phyloP scores from a whole-genome alignment of 2,797 vertebrate species.

The Hyperoplus immaculatus region DNA sequence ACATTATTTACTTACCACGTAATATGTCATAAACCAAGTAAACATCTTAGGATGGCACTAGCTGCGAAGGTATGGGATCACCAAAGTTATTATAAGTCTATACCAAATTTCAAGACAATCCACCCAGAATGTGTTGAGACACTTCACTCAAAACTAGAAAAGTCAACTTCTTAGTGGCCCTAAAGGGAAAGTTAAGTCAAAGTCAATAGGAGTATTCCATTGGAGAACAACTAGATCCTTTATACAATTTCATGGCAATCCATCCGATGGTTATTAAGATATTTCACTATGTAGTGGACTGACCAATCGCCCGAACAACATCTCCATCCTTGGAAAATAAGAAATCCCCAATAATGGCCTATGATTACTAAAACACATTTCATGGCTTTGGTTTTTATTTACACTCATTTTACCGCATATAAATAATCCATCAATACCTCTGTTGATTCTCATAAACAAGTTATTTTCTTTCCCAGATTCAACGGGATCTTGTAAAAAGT shows the following conservation, averaged over 20 bases:
- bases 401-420: slow-evolving; percentile 1
- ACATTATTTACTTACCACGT: not conserved
- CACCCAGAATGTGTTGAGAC: not conserved
- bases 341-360: not conserved
- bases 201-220: too few relatives aligned
- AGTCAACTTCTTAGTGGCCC: not conserved
- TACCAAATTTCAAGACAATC: slow-evolving; percentile 5
- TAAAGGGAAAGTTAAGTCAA: not conserved
- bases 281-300: not conserved
- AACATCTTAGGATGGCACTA: not conserved
- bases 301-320: not conserved
- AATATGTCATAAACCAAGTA: not conserved
- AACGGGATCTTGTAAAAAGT: slow-evolving; percentile 38
- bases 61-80: not conserved
- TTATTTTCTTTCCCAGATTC: slow-evolving; percentile 38
- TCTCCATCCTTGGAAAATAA: not conserved
- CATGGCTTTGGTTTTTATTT: not conserved
- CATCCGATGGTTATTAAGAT: not conserved
- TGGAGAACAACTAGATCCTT: too few relatives aligned
- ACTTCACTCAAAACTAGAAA: not conserved
- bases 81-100: not conserved
- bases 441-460: not conserved
- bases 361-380: slow-evolving; percentile 7
- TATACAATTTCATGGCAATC: not conserved
- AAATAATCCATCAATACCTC: slow-evolving; percentile 16